Conservation (phyloP, 2,113 vertebrate genomes). For the Neolamprologus hecqui region DNA sequence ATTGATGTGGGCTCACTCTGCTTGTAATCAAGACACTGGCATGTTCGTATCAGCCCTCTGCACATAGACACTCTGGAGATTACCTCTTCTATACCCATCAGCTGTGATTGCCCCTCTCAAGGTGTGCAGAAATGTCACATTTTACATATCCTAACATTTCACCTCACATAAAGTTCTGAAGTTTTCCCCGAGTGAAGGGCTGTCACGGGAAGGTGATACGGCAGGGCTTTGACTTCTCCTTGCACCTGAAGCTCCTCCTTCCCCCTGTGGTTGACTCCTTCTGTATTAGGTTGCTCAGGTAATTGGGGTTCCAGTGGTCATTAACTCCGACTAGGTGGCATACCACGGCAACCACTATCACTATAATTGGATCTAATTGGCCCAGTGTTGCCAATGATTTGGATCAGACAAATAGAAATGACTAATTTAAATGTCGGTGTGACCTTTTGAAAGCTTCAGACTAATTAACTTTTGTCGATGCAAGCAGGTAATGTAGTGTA, state of each 20-base stretch:
- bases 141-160: slow-evolving; percentile 73
- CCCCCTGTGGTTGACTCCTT: slow-evolving; percentile 8
- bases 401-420: slow-evolving; percentile 64
- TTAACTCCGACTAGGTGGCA: slow-evolving; percentile 57
- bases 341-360: slow-evolving; percentile 37
- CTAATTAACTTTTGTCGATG: slow-evolving; percentile 67
- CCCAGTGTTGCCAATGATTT: slow-evolving; percentile 59
- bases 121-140: slow-evolving; percentile 68
- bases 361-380: slow-evolving; percentile 74
- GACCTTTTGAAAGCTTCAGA: slow-evolving; percentile 61
- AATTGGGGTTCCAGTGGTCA: slow-evolving; percentile 66
- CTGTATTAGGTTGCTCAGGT: slow-evolving; percentile 34
- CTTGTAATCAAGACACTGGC: slow-evolving; percentile 50
- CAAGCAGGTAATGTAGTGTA: slow-evolving; percentile 40
- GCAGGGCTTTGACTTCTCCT: not conserved
- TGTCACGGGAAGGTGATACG: slow-evolving; percentile 41
- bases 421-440: slow-evolving; percentile 58
- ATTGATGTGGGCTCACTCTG: slow-evolving; percentile 19
- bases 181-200: slow-evolving; percentile 38
- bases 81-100: slow-evolving; percentile 59
- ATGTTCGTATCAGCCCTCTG: slow-evolving; percentile 34
- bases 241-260: slow-evolving; percentile 20
- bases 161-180: slow-evolving; percentile 38
- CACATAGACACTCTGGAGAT: slow-evolving; percentile 32
- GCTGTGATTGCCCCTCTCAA: slow-evolving; percentile 62